Conservation (phyloP, 2,113 vertebrate genomes). For the Apeltes quadracus region DNA sequence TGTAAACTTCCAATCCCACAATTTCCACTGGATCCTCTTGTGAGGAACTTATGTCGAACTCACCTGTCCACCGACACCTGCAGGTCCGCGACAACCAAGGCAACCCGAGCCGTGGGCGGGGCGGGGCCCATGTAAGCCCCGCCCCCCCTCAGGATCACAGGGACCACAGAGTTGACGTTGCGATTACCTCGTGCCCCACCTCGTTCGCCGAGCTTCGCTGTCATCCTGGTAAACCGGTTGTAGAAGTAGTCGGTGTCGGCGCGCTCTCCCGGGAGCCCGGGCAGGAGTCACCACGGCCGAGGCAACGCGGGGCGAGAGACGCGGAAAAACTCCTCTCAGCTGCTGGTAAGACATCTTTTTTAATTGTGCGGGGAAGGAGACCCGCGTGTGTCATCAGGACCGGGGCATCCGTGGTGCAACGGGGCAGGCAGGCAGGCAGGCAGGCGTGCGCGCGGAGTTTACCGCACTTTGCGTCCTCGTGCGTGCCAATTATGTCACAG, state of each 20-base stretch:
- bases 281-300: constrained; percentile 4
- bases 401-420: too few species aligned
- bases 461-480: background rate
- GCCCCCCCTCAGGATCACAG: constrained; percentile 20
- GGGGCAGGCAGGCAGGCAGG: background rate
- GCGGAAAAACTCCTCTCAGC: constrained; percentile 21
- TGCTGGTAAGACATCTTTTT: constrained; percentile 36
- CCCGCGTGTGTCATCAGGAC: background rate
- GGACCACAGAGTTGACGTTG: background rate
- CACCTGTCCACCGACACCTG: background rate
- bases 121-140: background rate
- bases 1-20: background rate
- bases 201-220: background rate
- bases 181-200: background rate
- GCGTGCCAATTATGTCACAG: background rate
- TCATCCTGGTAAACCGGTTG: constrained; percentile 7
- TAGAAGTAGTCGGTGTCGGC: background rate
- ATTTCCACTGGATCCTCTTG: background rate
- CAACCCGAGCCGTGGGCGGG: constrained; percentile 19
- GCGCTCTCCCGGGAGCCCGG: background rate
- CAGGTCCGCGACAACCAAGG: background rate
- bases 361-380: background rate
- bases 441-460: background rate
- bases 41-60: background rate
- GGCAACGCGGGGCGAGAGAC: background rate